Evolutionary conservation across 2,888 invertebrate species (phyloP).

Genomic region (Adineta ricciae): DNA sequence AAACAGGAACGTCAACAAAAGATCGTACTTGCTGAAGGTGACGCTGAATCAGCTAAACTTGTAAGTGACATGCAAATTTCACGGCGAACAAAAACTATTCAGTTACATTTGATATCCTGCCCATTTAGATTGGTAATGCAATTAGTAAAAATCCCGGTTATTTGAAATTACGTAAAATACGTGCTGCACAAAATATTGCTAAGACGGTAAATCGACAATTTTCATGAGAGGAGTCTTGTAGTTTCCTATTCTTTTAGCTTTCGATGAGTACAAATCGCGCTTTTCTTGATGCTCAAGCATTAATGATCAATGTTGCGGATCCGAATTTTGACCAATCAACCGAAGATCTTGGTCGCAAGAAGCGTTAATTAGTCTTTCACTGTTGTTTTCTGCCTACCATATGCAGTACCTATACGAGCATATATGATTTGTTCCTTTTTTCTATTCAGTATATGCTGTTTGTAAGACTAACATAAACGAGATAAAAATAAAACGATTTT

Average conservation of each 20-base stretch:
- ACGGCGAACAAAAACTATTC: neutral
- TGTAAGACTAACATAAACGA: neutral
- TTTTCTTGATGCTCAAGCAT: conserved; percentile 27
- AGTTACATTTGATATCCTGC: neutral
- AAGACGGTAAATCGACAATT: conserved; percentile 64
- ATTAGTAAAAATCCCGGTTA: conserved; percentile 91
- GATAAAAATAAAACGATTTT: neutral
- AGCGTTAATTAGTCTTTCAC: neutral
- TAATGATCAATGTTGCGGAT: conserved; percentile 33
- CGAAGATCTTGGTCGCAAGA: neutral
- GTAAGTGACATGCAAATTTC: neutral
- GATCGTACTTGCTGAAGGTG: conserved; percentile 97
- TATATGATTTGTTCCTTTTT: neutral
- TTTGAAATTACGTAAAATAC: conserved; percentile 86
- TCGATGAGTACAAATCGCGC: conserved; percentile 27
- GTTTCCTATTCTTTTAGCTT: conserved; percentile 15
- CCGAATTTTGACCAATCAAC: conserved; percentile 28
- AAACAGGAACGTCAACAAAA: conserved; percentile 96
- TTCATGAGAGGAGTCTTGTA: neutral
- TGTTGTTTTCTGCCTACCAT: too few relatives aligned
- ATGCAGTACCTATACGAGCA: neutral
- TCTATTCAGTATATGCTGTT: neutral
- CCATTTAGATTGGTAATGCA: conserved; percentile 69
- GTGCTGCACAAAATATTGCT: conserved; percentile 92
- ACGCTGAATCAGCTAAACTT: conserved; percentile 93